Conservation (phyloP, 2,797 vertebrate species). For the Sebastes diaconus region DNA sequence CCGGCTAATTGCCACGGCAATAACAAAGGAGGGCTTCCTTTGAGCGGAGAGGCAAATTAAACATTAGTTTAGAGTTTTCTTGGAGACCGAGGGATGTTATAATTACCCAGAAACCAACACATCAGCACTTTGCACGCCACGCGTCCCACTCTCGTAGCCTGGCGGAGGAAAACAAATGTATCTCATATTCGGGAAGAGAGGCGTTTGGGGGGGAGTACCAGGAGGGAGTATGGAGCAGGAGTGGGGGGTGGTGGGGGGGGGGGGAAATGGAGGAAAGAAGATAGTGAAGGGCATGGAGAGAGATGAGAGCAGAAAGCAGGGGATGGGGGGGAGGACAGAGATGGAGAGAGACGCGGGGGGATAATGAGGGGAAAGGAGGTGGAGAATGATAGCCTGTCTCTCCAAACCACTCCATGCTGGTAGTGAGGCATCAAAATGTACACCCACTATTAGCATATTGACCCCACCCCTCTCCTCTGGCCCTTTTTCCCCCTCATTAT, state of each 20-base stretch:
- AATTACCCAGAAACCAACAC: constrained; percentile 83
- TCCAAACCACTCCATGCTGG: constrained; percentile 45
- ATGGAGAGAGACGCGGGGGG: constrained; percentile 58
- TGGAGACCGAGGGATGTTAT: constrained; percentile 80
- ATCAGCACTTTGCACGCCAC: constrained; percentile 79
- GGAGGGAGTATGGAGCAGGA: constrained; percentile 33
- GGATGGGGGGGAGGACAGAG: constrained; percentile 65
- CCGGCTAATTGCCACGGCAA: constrained; percentile 82
- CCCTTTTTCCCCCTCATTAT: constrained; percentile 61
- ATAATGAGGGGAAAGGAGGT: constrained; percentile 64
- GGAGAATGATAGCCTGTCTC: constrained; percentile 57
- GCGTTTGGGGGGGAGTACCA: constrained; percentile 22
- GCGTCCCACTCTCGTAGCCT: constrained; percentile 59
- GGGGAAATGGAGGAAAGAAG: not conserved
- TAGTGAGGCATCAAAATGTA: constrained; percentile 68
- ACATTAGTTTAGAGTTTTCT: constrained; percentile 83
- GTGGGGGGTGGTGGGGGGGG: not conserved
- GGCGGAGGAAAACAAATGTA: constrained; percentile 70
- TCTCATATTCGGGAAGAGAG: constrained; percentile 72
- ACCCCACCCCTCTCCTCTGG: constrained; percentile 66
- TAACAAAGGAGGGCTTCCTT: constrained; percentile 81
- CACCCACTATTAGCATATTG: constrained; percentile 75
- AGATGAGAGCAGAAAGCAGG: constrained; percentile 48
- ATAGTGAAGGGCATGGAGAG: constrained; percentile 55
- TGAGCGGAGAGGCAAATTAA: constrained; percentile 79